A percentile compares a stretch with the other conserved stretches of the same genome.
Evolutionary conservation across 2,797 vertebrate genomes (phyloP).

Genomic region (Phrynocephalus vlangalii): DNA sequence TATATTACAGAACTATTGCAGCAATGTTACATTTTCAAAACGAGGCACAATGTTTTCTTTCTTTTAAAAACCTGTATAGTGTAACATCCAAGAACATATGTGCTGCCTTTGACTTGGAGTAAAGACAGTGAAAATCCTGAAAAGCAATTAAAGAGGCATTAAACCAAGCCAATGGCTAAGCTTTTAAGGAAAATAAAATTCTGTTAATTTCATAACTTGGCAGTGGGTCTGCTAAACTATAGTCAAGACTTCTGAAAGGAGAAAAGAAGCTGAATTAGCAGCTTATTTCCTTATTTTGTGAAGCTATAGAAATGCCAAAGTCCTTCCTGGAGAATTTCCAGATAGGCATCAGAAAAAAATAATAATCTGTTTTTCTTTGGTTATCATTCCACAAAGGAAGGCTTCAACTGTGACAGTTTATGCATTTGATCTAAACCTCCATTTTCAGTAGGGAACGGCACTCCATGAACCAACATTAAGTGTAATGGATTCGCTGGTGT

Average conservation of each 20-base stretch:
- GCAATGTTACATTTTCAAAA: constrained; percentile 44
- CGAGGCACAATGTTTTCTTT: constrained; percentile 32
- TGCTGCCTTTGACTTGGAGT: not conserved
- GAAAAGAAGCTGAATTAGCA: constrained; percentile 45
- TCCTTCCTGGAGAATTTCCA: constrained; percentile 28
- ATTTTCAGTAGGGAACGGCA: constrained; percentile 17
- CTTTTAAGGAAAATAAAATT: constrained; percentile 45
- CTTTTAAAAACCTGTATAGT: constrained; percentile 7
- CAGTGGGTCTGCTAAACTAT: constrained; percentile 52
- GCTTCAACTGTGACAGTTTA: constrained; percentile 31
- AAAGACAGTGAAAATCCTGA: constrained; percentile 52
- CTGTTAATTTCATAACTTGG: constrained; percentile 47
- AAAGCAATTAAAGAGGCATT: constrained; percentile 59
- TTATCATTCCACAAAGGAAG: not conserved
- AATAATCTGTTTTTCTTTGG: constrained; percentile 25
- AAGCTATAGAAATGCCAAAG: constrained; percentile 42
- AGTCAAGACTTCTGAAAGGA: constrained; percentile 52
- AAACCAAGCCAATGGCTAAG: constrained; percentile 61
- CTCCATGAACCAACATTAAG: constrained; percentile 13
- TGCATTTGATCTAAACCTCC: constrained; percentile 5
- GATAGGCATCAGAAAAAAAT: constrained; percentile 41
- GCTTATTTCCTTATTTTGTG: constrained; percentile 53
- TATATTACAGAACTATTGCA: constrained; percentile 16
- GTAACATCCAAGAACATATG: constrained; percentile 23
- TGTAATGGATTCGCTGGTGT: not conserved